phyloP scores from a whole-genome alignment of 30 jellyfish, hydroid and myxozoan genomes.

The Turritopsis dohrnii region DNA sequence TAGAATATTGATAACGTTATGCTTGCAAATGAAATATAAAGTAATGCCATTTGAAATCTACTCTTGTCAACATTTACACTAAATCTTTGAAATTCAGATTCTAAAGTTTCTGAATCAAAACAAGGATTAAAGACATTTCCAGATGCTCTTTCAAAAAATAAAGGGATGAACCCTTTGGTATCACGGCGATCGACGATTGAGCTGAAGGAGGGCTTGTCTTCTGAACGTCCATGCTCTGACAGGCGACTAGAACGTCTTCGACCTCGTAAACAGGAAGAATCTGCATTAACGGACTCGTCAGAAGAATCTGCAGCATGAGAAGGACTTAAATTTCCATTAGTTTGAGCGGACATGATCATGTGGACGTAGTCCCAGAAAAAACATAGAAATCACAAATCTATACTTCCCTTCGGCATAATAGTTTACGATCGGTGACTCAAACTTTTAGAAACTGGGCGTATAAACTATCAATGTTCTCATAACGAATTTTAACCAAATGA shows the following conservation, averaged over 20 bases:
- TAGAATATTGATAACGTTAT: slow-evolving; percentile 55
- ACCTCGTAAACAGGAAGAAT: slow-evolving; percentile 17
- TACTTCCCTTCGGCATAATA: slow-evolving; percentile 13
- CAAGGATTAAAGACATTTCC: slow-evolving; percentile 88
- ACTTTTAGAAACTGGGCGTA: background rate
- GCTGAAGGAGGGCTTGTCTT: slow-evolving; percentile 88
- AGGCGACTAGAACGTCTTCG: background rate
- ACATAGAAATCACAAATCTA: background rate
- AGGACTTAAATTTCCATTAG: slow-evolving; percentile 10
- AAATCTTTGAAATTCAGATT: slow-evolving; percentile 84
- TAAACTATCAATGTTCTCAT: background rate
- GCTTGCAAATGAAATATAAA: slow-evolving; percentile 77
- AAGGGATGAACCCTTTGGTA: slow-evolving; percentile 83
- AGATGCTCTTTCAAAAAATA: slow-evolving; percentile 96
- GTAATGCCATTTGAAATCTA: slow-evolving; percentile 83
- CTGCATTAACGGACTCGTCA: slow-evolving; percentile 16
- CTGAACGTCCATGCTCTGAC: slow-evolving; percentile 26
- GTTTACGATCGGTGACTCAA: background rate
- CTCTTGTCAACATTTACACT: slow-evolving; percentile 85
- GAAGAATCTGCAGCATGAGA: slow-evolving; percentile 19
- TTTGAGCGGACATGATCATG: background rate
- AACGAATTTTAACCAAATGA: background rate
- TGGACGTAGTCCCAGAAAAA: background rate
- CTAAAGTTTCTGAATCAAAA: slow-evolving; percentile 84
- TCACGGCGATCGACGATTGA: slow-evolving; percentile 79